A percentile compares a stretch with the other conserved stretches of the same genome.
Conservation (phyloP, 2,113 vertebrate species). For the Salvelinus sp. region DNA sequence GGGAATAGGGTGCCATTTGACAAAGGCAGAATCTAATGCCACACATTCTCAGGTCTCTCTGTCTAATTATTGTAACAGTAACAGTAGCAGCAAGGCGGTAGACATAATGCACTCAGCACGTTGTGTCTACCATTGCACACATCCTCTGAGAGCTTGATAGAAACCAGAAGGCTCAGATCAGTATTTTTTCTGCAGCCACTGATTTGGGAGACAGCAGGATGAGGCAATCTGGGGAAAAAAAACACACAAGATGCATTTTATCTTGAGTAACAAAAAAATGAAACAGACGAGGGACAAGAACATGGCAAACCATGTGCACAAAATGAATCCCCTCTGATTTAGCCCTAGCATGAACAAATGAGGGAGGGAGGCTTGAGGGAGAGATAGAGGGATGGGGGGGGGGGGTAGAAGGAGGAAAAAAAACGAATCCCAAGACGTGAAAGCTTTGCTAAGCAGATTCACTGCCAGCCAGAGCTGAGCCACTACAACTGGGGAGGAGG, state of each 20-base stretch:
- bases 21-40: not conserved
- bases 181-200: conserved; percentile 35
- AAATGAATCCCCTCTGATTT: conserved; percentile 31
- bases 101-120: conserved; percentile 10
- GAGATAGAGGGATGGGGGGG: not conserved
- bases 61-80: conserved; percentile 11
- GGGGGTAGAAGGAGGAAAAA: not conserved
- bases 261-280: conserved; percentile 5
- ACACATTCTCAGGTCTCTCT: not conserved
- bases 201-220: conserved; percentile 14
- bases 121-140: conserved; percentile 23
- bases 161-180: conserved; percentile 26
- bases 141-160: conserved; percentile 32
- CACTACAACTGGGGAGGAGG: conserved; percentile 7
- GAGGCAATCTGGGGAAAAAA: conserved; percentile 16
- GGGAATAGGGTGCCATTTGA: too few relatives aligned
- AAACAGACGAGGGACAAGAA: conserved; percentile 25
- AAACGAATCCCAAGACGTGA: conserved; percentile 4
- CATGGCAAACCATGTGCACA: conserved; percentile 14
- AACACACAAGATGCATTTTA: conserved; percentile 21
- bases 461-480: conserved; percentile 27
- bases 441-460: conserved; percentile 41
- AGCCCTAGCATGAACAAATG: not conserved
- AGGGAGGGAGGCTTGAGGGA: not conserved
- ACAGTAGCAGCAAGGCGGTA: not conserved